A percentile compares a stretch with the other conserved stretches of the same genome.
Evolutionary conservation across 2,797 vertebrate species (phyloP).

Genomic region (Sebastiscus tertius): DNA sequence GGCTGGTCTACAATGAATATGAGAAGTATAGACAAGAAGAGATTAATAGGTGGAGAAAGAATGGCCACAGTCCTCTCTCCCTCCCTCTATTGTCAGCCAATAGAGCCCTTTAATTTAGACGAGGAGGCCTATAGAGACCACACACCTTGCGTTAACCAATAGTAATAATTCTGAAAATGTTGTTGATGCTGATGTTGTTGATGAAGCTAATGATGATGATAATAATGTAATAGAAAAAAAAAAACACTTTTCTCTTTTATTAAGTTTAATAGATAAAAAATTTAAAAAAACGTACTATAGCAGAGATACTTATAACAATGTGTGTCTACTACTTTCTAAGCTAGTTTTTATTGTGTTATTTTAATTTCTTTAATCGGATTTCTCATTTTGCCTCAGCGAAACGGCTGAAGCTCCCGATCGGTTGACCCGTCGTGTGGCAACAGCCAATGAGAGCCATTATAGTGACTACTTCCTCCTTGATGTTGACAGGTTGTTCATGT

Average conservation of each 20-base stretch:
- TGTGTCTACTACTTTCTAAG: conserved; percentile 72
- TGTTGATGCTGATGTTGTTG: conserved; percentile 56
- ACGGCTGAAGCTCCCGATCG: conserved; percentile 49
- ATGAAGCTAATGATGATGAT: conserved; percentile 46
- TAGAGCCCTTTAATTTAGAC: conserved; percentile 74
- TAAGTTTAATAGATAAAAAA: conserved; percentile 70
- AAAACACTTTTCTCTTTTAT: conserved; percentile 73
- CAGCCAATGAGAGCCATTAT: conserved; percentile 56
- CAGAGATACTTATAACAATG: conserved; percentile 75
- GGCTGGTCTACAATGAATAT: neutral
- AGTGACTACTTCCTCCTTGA: conserved; percentile 62
- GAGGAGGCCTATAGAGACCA: conserved; percentile 52
- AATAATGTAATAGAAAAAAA: conserved; percentile 51
- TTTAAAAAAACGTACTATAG: conserved; percentile 65
- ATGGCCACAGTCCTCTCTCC: conserved; percentile 40
- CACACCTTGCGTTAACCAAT: conserved; percentile 65
- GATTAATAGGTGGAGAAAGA: conserved; percentile 23
- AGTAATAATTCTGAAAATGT: conserved; percentile 73
- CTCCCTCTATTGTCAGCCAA: conserved; percentile 58
- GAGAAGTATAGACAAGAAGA: conserved; percentile 11
- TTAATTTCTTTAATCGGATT: conserved; percentile 38
- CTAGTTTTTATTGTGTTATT: conserved; percentile 64
- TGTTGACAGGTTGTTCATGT: conserved; percentile 72
- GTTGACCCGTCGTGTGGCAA: conserved; percentile 14
- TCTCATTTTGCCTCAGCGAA: conserved; percentile 51